Conservation (phyloP, 2,113 vertebrate genomes). For the Tricholaema leucomelas region DNA sequence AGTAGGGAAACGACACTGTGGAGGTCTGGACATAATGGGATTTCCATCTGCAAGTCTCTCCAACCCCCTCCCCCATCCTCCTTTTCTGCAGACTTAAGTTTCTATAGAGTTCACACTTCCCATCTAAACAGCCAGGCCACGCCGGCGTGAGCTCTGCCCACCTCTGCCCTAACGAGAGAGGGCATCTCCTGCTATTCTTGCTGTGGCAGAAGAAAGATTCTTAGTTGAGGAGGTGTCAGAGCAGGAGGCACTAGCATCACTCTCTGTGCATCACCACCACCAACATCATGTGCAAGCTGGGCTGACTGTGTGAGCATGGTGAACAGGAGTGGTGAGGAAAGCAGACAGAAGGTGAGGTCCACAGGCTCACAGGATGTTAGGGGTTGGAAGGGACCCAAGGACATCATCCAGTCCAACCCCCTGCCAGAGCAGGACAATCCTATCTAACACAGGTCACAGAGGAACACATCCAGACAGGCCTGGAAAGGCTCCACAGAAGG, state of each 20-base stretch:
- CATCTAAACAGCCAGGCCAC: constrained; percentile 72
- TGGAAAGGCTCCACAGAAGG: too few relatives aligned
- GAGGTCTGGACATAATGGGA: constrained; percentile 77
- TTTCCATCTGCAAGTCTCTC: constrained; percentile 75
- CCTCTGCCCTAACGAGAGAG: constrained; percentile 60
- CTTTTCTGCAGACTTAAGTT: constrained; percentile 66
- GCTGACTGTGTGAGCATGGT: neutral
- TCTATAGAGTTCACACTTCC: constrained; percentile 79
- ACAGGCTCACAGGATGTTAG: too few relatives aligned
- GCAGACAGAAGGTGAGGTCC: neutral
- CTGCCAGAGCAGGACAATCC: too few relatives aligned
- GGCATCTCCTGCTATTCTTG: constrained; percentile 26
- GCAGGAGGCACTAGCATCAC: neutral
- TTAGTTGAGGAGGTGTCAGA: neutral
- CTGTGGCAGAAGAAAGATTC: neutral
- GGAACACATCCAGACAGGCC: too few relatives aligned
- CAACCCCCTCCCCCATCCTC: constrained; percentile 25
- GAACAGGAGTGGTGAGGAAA: neutral
- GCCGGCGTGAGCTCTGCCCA: constrained; percentile 73
- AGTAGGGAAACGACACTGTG: constrained; percentile 60
- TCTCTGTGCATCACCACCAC: neutral
- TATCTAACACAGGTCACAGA: too few relatives aligned
- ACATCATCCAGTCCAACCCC: too few relatives aligned
- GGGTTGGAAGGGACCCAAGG: too few relatives aligned
- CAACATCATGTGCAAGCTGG: neutral